Percentiles rank a stretch among this genome's conserved stretches.
phyloP scores from a whole-genome alignment of 2,797 vertebrate genomes.

The Alauda arvensis region DNA sequence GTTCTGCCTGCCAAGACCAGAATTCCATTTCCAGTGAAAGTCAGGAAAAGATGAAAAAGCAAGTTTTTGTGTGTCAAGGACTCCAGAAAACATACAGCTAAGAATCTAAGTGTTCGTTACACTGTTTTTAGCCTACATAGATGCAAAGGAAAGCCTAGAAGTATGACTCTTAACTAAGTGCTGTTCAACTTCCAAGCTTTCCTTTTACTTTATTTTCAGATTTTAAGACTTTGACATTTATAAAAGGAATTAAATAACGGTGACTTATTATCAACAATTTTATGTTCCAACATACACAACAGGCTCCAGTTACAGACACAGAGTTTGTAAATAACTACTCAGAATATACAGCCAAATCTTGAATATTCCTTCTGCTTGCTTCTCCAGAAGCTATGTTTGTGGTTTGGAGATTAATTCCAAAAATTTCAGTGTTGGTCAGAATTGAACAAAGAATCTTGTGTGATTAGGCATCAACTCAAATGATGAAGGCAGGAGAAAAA shows the following conservation, averaged over 20 bases:
- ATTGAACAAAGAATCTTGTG: background rate
- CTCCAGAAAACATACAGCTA: background rate
- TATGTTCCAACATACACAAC: background rate
- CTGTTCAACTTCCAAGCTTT: background rate
- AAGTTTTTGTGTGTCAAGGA: background rate
- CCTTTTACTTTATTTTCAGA: background rate
- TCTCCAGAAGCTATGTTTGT: background rate
- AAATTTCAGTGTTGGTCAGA: background rate
- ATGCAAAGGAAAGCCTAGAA: background rate
- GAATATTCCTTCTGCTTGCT: background rate
- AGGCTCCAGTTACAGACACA: background rate
- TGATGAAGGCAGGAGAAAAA: background rate
- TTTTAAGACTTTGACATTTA: background rate
- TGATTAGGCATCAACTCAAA: background rate
- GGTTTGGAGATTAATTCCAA: background rate
- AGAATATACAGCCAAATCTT: background rate
- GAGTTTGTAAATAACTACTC: background rate
- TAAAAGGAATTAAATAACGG: background rate
- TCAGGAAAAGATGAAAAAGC: background rate
- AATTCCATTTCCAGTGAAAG: background rate
- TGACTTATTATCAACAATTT: background rate
- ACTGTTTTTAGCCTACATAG: background rate
- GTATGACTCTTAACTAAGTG: background rate
- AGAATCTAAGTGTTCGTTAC: background rate
- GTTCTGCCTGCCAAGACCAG: background rate